phyloP scores from a whole-genome alignment of 2,113 vertebrate genomes.

The Podarcis cretensis region DNA sequence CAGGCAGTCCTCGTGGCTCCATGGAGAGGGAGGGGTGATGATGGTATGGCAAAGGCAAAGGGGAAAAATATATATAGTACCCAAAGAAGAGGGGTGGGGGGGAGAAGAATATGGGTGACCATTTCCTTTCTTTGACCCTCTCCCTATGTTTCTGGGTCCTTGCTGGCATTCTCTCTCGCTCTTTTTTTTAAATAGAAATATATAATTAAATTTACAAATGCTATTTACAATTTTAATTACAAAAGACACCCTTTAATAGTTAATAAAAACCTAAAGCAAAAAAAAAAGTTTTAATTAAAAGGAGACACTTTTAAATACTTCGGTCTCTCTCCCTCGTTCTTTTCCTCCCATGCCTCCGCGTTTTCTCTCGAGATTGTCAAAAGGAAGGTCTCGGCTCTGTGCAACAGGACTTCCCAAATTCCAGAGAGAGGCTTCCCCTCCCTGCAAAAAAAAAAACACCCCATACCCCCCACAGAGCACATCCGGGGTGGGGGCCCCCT shows the following conservation, averaged over 20 bases:
- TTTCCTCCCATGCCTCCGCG: background rate
- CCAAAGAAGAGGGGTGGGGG: background rate
- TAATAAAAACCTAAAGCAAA: constrained; percentile 75
- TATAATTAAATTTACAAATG: constrained; percentile 90
- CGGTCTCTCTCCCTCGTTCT: background rate
- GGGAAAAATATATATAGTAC: background rate
- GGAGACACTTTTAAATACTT: constrained; percentile 59
- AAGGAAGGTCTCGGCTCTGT: constrained; percentile 1
- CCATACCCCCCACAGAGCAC: background rate
- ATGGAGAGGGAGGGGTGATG: constrained; percentile 14
- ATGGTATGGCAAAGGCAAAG: constrained; percentile 34
- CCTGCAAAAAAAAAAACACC: background rate
- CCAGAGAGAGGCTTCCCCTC: background rate
- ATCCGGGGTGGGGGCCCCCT: background rate
- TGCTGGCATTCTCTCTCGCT: constrained; percentile 6
- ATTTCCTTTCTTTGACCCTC: background rate
- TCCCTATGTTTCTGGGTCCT: constrained; percentile 7
- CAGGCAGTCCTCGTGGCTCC: constrained; percentile 37
- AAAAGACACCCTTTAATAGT: constrained; percentile 69
- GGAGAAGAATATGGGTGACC: background rate
- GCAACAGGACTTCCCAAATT: background rate
- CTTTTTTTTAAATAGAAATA: constrained; percentile 88
- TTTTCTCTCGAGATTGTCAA: constrained; percentile 5
- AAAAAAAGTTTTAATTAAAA: constrained; percentile 70
- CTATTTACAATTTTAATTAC: constrained; percentile 92